A percentile compares a stretch with the other conserved stretches of the same genome.
phyloP scores from a whole-genome alignment of 2,113 vertebrate species.

The Toxostoma redivivum region DNA sequence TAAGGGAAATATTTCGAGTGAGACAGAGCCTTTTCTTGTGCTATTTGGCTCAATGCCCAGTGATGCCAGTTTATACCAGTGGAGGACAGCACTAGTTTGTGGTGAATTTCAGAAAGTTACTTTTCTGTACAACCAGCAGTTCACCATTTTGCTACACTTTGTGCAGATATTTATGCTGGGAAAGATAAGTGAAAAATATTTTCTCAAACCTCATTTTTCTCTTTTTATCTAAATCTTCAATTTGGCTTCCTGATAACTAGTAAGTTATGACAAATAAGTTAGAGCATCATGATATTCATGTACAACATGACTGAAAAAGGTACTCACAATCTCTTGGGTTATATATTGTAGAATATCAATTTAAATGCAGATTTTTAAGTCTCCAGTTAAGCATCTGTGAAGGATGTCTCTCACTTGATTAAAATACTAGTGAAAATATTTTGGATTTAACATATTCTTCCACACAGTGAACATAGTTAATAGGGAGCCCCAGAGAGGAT shows the following conservation, averaged over 20 bases:
- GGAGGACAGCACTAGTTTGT: neutral
- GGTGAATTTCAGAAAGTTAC: neutral
- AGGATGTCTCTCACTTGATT: slow-evolving; percentile 58
- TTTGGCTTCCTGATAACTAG: slow-evolving; percentile 22
- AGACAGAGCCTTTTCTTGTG: neutral
- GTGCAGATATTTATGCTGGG: neutral
- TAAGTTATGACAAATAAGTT: slow-evolving; percentile 14
- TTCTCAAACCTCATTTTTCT: neutral
- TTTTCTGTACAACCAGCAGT: neutral
- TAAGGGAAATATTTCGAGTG: neutral
- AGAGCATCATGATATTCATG: slow-evolving; percentile 1
- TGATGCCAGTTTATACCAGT: neutral
- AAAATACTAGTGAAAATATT: slow-evolving; percentile 63
- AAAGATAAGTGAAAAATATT: neutral
- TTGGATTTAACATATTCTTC: slow-evolving; percentile 48
- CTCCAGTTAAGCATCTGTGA: slow-evolving; percentile 7
- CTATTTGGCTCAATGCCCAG: neutral
- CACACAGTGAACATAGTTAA: neutral
- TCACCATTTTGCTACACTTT: neutral
- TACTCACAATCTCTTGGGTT: slow-evolving; percentile 7
- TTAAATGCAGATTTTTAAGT: slow-evolving; percentile 75
- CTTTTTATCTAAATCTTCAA: neutral
- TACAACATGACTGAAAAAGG: neutral
- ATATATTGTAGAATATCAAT: slow-evolving; percentile 64
- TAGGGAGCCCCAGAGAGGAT: neutral